phyloP scores from a whole-genome alignment of 2,888 invertebrate species.

The Drosophila emarginata region DNA sequence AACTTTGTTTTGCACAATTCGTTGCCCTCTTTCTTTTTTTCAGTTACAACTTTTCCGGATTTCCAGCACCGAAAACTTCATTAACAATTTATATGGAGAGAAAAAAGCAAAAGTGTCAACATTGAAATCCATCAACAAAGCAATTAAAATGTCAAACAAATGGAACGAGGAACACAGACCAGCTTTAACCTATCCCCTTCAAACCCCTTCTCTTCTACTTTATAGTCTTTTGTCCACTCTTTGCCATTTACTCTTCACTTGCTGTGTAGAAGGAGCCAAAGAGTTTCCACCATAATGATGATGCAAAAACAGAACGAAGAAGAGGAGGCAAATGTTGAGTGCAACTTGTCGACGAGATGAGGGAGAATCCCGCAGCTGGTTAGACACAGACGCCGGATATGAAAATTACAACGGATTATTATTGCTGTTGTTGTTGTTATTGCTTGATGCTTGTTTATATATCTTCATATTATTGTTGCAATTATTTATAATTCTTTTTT shows the following conservation, averaged over 20 bases:
- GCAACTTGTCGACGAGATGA: slow-evolving; percentile 12
- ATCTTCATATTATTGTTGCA: slow-evolving; percentile 67
- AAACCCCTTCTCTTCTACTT: slow-evolving; percentile 6
- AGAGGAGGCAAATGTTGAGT: slow-evolving; percentile 16
- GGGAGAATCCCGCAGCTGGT: slow-evolving; percentile 23
- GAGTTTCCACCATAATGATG: slow-evolving; percentile 55
- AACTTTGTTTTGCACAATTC: too few species aligned
- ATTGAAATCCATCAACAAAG: slow-evolving; percentile 65
- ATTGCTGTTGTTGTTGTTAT: slow-evolving; percentile 22
- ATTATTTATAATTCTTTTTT: slow-evolving; percentile 55
- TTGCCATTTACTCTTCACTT: background rate
- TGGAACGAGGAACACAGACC: slow-evolving; percentile 33
- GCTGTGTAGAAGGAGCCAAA: slow-evolving; percentile 10
- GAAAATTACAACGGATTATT: slow-evolving; percentile 57
- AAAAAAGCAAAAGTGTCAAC: slow-evolving; percentile 71
- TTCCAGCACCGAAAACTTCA: slow-evolving; percentile 40
- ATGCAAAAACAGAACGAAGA: slow-evolving; percentile 43
- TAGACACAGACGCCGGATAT: slow-evolving; percentile 54
- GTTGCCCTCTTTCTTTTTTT: background rate
- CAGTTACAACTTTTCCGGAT: background rate
- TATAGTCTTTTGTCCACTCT: slow-evolving; percentile 9
- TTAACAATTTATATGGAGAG: slow-evolving; percentile 54
- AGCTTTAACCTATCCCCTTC: slow-evolving; percentile 4
- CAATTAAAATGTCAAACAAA: slow-evolving; percentile 68
- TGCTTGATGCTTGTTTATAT: slow-evolving; percentile 44